Evolutionary conservation across 2,888 invertebrate species (phyloP).

Genomic region (Antheraea yamamai): DNA sequence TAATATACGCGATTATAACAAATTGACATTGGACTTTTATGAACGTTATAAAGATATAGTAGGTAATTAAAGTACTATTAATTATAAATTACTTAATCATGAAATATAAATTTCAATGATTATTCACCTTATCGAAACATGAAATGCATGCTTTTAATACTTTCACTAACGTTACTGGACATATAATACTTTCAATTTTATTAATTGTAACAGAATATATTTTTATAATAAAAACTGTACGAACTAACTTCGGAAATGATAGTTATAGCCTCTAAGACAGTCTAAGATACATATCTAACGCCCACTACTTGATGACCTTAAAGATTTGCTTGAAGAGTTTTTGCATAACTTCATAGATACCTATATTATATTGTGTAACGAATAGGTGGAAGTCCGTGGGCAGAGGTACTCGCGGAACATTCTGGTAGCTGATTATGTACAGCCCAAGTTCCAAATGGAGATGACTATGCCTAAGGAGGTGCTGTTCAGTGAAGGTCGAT

Average conservation of each 20-base stretch:
- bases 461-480: constrained; percentile 91
- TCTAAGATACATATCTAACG: constrained; percentile 12
- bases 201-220: constrained; percentile 1
- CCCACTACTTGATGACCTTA: constrained; percentile 42
- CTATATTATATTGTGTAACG: constrained; percentile 25
- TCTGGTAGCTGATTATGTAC: constrained; percentile 94
- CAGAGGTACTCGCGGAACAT: constrained; percentile 87
- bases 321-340: constrained; percentile 31
- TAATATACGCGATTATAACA: not conserved
- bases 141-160: not conserved
- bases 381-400: constrained; percentile 69
- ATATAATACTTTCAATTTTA: constrained; percentile 11
- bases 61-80: too few species aligned
- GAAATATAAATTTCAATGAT: not conserved
- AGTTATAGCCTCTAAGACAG: constrained; percentile 6
- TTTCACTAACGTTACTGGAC: not conserved
- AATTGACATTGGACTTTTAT: not conserved
- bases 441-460: constrained; percentile 96
- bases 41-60: not conserved
- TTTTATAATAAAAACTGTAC: constrained; percentile 18
- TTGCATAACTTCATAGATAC: constrained; percentile 27
- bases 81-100: too few species aligned
- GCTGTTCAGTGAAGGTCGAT: constrained; percentile 89
- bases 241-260: constrained; percentile 33
- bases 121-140: not conserved